phyloP scores from a whole-genome alignment of 2,888 invertebrate genomes.

The Drosophila colorata region DNA sequence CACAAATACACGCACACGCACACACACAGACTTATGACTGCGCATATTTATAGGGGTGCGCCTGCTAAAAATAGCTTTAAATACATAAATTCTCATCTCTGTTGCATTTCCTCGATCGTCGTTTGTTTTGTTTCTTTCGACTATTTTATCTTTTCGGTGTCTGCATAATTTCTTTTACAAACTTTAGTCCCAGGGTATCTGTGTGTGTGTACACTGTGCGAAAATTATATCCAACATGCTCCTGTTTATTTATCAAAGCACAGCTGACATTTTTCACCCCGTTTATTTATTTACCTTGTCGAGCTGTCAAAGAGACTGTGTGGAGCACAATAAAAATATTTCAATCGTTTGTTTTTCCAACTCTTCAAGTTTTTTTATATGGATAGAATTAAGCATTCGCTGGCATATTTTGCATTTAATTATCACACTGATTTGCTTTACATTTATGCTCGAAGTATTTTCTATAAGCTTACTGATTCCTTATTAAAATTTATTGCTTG shows the following conservation, averaged over 20 bases:
- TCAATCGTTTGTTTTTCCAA: background rate
- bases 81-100: conserved; percentile 79
- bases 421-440: conserved; percentile 23
- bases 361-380: background rate
- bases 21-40: conserved; percentile 25
- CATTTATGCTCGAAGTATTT: conserved; percentile 16
- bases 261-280: conserved; percentile 9
- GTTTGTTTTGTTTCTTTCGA: conserved; percentile 36
- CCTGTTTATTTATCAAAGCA: conserved; percentile 23
- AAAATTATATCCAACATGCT: conserved; percentile 24
- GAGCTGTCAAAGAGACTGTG: background rate
- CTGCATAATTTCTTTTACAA: conserved; percentile 63
- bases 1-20: no score
- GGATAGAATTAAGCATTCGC: background rate
- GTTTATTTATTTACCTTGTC: conserved; percentile 9
- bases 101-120: conserved; percentile 76
- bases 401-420: conserved; percentile 9
- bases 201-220: conserved; percentile 35
- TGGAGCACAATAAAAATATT: background rate
- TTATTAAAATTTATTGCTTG: conserved; percentile 6
- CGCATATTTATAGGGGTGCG: conserved; percentile 51
- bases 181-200: conserved; percentile 21
- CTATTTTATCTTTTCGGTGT: conserved; percentile 58
- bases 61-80: conserved; percentile 64
- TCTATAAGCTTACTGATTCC: conserved; percentile 6